Percentiles rank a stretch among this genome's conserved stretches.
Evolutionary conservation across 2,888 invertebrate genomes (phyloP).

Genomic region (Heliconius cydno): DNA sequence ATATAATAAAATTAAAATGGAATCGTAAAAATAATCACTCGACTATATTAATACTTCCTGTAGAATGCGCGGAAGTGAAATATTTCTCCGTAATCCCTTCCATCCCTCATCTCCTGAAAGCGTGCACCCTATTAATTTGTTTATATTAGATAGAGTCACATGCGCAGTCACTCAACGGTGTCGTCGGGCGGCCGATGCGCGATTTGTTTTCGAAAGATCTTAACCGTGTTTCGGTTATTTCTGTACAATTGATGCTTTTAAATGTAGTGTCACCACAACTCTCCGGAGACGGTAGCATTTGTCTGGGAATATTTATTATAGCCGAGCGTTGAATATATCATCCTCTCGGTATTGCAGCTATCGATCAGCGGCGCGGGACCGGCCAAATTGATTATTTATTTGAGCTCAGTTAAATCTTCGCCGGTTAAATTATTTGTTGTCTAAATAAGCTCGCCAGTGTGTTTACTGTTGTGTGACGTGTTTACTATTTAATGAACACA

Average conservation of each 20-base stretch:
- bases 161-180: slow-evolving; percentile 83
- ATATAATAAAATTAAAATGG: slow-evolving; percentile 53
- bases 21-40: slow-evolving; percentile 59
- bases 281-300: slow-evolving; percentile 81
- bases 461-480: slow-evolving; percentile 62
- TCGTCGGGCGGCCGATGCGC: slow-evolving; percentile 80
- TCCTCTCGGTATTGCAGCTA: slow-evolving; percentile 80
- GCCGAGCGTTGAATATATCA: slow-evolving; percentile 79
- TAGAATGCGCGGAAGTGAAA: slow-evolving; percentile 46
- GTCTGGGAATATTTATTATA: slow-evolving; percentile 82
- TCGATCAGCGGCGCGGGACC: slow-evolving; percentile 76
- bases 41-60: neutral
- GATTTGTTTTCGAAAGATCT: slow-evolving; percentile 83
- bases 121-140: slow-evolving; percentile 78
- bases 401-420: slow-evolving; percentile 78
- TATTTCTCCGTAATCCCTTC: slow-evolving; percentile 56
- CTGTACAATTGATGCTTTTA: slow-evolving; percentile 83
- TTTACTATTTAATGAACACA: slow-evolving; percentile 24
- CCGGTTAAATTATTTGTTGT: slow-evolving; percentile 74
- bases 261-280: slow-evolving; percentile 83
- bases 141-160: slow-evolving; percentile 82
- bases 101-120: slow-evolving; percentile 35
- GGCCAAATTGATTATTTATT: slow-evolving; percentile 81
- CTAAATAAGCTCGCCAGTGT: slow-evolving; percentile 68
- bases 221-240: slow-evolving; percentile 83